Conservation (phyloP, 1,140 invertebrate species). For the Rhagoletis zephyria region DNA sequence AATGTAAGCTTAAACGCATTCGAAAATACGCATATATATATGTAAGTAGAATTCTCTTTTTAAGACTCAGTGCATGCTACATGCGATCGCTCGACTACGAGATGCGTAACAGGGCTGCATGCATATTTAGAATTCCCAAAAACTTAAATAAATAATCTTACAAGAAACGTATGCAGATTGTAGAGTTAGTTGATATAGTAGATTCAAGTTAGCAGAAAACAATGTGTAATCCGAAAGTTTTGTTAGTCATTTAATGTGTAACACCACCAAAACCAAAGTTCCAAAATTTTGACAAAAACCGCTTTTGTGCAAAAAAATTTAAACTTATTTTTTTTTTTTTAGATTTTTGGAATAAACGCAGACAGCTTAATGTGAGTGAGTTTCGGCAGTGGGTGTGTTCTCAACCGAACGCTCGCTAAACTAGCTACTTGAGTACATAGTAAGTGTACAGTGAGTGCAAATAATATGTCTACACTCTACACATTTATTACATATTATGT, state of each 20-base stretch:
- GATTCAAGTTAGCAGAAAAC: neutral
- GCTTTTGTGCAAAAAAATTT: neutral
- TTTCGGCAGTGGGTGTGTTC: neutral
- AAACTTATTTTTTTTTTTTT: neutral
- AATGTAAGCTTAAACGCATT: too few relatives aligned
- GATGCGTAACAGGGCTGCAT: too few relatives aligned
- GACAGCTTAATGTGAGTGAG: slow-evolving; percentile 6
- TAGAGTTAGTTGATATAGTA: neutral
- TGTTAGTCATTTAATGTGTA: slow-evolving; percentile 28
- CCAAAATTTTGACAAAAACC: slow-evolving; percentile 25
- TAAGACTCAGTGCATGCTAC: too few relatives aligned
- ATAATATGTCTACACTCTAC: neutral
- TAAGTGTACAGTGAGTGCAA: neutral
- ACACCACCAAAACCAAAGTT: slow-evolving; percentile 53
- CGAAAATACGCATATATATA: too few relatives aligned
- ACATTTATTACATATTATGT: neutral
- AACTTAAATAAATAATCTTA: neutral
- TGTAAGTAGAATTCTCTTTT: too few relatives aligned
- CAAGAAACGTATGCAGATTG: neutral
- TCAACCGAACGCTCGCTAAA: neutral
- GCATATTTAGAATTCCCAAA: neutral
- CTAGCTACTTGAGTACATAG: neutral
- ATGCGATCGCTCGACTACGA: too few relatives aligned
- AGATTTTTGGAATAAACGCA: neutral
- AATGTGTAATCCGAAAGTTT: slow-evolving; percentile 20